A percentile compares a stretch with the other conserved stretches of the same genome.
These are phyloP conservation scores for Glandiceps talaboti DNA, from an alignment of 53 echinoderm and acorn worm species.

Conservation along the genomic window DNA sequence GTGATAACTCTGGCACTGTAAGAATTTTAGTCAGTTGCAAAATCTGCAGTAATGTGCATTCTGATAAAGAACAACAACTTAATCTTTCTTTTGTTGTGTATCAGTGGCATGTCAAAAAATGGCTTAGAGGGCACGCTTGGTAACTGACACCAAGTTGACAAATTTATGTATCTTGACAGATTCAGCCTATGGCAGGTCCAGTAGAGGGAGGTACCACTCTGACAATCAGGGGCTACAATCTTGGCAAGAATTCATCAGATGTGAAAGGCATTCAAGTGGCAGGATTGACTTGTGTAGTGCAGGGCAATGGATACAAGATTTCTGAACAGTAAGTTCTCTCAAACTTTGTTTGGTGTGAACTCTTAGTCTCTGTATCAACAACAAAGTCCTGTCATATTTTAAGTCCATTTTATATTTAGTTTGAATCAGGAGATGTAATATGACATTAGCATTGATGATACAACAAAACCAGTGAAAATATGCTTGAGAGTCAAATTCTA, in stretches of 20 bases:
- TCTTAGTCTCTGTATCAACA: background rate
- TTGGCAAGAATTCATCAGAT: conserved; percentile 43
- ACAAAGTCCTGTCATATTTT: background rate
- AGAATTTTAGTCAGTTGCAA: no score
- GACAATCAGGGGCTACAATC: conserved; percentile 57
- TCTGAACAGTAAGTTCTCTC: conserved; percentile 55
- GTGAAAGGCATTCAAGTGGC: conserved; percentile 47
- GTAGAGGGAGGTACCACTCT: conserved; percentile 52
- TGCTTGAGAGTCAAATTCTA: no score
- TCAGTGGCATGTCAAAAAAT: no score
- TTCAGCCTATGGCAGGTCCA: conserved; percentile 59
- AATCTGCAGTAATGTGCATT: no score
- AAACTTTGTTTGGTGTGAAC: background rate
- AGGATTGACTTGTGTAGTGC: conserved; percentile 28
- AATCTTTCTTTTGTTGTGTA: no score
- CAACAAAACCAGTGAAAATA: no score
- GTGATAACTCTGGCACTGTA: no score
- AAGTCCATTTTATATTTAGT: no score
- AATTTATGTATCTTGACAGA: conserved; percentile 32
- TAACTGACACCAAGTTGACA: background rate
- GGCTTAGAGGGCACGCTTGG: background rate
- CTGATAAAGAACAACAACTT: background rate
- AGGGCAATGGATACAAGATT: conserved; percentile 30
- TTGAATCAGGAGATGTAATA: no score
- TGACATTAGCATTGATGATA: no score